Evolutionary conservation across 37 sponge, comb jelly and placozoan genomes (phyloP).

Genomic region (Agelas oroides): DNA sequence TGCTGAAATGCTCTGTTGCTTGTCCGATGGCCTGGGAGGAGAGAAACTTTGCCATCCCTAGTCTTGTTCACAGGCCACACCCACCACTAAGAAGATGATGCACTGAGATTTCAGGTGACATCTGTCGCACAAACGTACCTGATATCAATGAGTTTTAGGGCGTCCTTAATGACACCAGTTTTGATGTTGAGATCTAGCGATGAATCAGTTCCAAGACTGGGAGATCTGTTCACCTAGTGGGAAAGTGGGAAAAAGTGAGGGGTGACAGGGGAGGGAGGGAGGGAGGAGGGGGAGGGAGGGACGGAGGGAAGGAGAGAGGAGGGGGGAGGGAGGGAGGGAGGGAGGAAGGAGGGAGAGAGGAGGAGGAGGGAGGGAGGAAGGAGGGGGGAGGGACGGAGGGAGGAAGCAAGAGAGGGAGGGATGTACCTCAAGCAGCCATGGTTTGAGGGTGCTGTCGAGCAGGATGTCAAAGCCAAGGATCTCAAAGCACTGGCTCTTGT

Average conservation of each 20-base stretch:
- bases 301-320: background rate
- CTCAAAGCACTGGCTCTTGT: slow-evolving; percentile 83
- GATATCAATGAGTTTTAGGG: slow-evolving; percentile 70
- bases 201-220: slow-evolving; percentile 87
- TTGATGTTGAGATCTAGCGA: slow-evolving; percentile 85
- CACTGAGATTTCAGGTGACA: no score
- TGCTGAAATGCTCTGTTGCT: background rate
- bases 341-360: no score
- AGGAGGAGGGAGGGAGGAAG: no score
- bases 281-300: background rate
- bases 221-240: slow-evolving; percentile 82
- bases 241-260: background rate
- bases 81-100: no score
- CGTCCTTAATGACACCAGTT: slow-evolving; percentile 79
- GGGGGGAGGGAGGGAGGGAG: background rate
- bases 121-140: slow-evolving; percentile 17
- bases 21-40: slow-evolving; percentile 39
- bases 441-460: slow-evolving; percentile 72
- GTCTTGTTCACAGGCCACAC: no score
- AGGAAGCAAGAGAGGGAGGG: no score
- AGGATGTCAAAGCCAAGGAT: slow-evolving; percentile 92
- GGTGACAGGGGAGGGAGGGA: background rate
- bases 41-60: no score
- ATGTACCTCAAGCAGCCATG: slow-evolving; percentile 91
- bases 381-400: background rate